Evolutionary conservation across 2,888 invertebrate species (phyloP), one percentile per base, ranked within the genome.

Genomic region (Xestobium rufovillosum): DNA sequence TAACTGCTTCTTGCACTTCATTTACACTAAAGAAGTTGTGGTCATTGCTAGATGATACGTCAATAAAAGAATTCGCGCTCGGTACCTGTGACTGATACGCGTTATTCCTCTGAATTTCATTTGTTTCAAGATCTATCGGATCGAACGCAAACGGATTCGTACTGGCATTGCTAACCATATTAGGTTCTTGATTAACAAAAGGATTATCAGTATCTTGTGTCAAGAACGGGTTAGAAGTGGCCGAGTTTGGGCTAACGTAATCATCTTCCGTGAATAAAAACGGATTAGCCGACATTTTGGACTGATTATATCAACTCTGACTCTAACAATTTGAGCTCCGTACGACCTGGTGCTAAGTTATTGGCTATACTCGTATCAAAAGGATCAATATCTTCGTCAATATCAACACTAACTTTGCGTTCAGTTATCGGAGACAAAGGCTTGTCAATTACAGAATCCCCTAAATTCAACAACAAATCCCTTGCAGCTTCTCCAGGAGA

Each of bases 321-420:
- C 60, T 87, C 88, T 1, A 89, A 64, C 12, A 85, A 60, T 56
- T 83, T 84, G 1, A 88, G 61, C 63, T 88, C 87, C 0, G 83
- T 78, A 59, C 75, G 78, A 2, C 87, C 86, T 0, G 85, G 86
- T 44, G 76, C 76, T 27, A 87, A 70, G 54, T 80, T 75, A 31
- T 71, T 70, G 0, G 83, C 85, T 51, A 84, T 82, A 3, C 86
- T 85, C 0, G 88, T 88, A 56, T 89, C 88, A 54, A 89, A 89
- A 0, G 88, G 88, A 69, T 89, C 88, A 17, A 73, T 60, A 47
- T 78, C 67, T 9, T 57, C 70, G 35, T 72, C 70, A 60, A 51
- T 48, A 15, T 45, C 70, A 69, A 42, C 69, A 66, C 38, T 67
- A 33, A 62, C 62, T 8, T 57, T 50, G 28, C 32, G 43, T 17